Evolutionary conservation across 2,888 invertebrate species (phyloP).

Genomic region (Conomelus anceps): DNA sequence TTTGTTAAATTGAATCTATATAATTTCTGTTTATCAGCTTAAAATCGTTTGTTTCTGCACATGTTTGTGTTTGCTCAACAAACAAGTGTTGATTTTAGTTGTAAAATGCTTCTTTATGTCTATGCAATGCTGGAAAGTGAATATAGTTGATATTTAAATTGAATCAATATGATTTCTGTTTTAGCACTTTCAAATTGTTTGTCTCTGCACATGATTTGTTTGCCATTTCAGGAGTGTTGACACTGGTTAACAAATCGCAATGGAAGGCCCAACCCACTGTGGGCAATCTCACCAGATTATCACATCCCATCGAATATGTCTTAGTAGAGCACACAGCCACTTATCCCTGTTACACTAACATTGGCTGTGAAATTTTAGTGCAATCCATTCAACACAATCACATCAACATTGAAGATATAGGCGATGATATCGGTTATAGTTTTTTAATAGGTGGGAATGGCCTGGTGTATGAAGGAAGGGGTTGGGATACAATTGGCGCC

Average conservation of each 20-base stretch:
- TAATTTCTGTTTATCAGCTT: no score
- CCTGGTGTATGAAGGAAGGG: conserved; percentile 43
- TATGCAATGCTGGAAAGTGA: no score
- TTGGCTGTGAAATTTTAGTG: neutral
- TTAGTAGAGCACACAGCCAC: neutral
- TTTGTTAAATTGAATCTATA: no score
- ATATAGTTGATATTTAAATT: no score
- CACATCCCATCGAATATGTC: neutral
- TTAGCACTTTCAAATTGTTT: no score
- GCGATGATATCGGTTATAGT: conserved; percentile 41
- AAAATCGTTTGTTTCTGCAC: no score
- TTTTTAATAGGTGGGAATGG: conserved; percentile 50
- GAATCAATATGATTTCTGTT: no score
- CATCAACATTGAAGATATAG: conserved; percentile 15
- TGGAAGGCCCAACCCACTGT: neutral
- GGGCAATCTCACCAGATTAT: neutral
- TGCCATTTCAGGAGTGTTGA: neutral
- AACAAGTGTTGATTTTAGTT: no score
- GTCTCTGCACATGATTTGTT: no score
- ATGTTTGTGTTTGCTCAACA: no score
- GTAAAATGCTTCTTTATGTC: no score
- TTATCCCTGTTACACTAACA: neutral
- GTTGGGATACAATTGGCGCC: conserved; percentile 42
- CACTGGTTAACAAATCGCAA: neutral
- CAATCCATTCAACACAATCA: conserved; percentile 21